phyloP scores from a whole-genome alignment of 1,140 invertebrate species.

The Archegozetes longisetosus region DNA sequence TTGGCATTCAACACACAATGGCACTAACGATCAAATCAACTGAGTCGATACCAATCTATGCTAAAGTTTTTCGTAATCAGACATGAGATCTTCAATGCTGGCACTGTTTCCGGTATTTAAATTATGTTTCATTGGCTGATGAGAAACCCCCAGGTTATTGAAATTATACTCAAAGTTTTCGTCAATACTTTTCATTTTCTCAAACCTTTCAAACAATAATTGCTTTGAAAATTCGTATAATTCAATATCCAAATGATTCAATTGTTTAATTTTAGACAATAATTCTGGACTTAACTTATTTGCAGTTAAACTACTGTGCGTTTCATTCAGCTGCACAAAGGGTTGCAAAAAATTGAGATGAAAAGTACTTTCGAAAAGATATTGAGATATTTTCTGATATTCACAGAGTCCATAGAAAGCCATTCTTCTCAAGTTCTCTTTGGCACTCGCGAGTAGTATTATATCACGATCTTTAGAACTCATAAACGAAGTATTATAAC shows the following conservation, averaged over 20 bases:
- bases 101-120: no score
- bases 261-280: constrained; percentile 50
- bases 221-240: constrained; percentile 84
- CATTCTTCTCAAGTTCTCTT: constrained; percentile 82
- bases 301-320: constrained; percentile 57
- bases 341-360: constrained; percentile 70
- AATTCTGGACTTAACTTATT: constrained; percentile 51
- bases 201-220: constrained; percentile 66
- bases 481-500: constrained; percentile 75
- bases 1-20: no score
- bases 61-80: no score
- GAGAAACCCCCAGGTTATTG: constrained; percentile 16
- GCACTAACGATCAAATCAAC: no score
- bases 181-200: constrained; percentile 25
- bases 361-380: constrained; percentile 95
- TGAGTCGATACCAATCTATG: no score
- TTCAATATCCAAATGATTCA: constrained; percentile 80
- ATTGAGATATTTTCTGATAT: constrained; percentile 82
- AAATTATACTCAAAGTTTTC: constrained; percentile 16
- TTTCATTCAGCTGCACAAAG: constrained; percentile 78
- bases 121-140: no score
- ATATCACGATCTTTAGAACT: constrained; percentile 42
- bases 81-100: no score
- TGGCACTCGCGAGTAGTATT: constrained; percentile 80
- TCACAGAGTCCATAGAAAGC: constrained; percentile 95